Conservation (phyloP, 2,113 vertebrate genomes). For the Lophura nycthemera region DNA sequence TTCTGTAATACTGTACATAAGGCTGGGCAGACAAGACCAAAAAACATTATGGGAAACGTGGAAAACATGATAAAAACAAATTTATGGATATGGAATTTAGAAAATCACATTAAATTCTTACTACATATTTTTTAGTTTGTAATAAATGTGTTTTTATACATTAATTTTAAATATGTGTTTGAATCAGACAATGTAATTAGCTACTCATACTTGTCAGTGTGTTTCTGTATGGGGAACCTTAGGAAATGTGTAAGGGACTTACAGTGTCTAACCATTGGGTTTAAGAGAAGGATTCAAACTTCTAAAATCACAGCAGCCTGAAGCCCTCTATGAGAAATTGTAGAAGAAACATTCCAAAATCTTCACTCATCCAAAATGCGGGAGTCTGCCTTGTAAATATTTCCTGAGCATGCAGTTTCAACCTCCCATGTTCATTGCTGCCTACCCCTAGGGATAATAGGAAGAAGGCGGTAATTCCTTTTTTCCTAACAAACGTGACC, state of each 20-base stretch:
- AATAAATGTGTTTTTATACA: neutral
- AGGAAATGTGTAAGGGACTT: neutral
- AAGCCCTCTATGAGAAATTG: neutral
- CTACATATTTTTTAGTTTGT: rapidly evolving
- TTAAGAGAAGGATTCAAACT: neutral
- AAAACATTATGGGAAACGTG: neutral
- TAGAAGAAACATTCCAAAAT: neutral
- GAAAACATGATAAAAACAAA: neutral
- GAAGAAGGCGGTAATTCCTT: neutral
- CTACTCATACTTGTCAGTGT: neutral
- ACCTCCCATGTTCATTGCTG: neutral
- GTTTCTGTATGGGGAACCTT: neutral
- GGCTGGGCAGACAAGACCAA: neutral
- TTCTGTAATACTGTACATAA: neutral
- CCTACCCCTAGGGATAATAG: neutral
- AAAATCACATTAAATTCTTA: neutral
- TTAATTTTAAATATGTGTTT: neutral
- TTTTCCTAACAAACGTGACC: neutral
- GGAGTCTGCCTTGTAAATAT: neutral
- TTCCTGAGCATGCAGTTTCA: neutral
- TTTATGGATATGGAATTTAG: neutral
- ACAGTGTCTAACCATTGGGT: neutral
- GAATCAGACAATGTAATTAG: neutral
- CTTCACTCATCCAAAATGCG: neutral
- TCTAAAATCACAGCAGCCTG: neutral